These are phyloP conservation scores for Neostethus bicornis DNA, from an alignment of 2,797 vertebrate genomes.

Conservation along the genomic window DNA sequence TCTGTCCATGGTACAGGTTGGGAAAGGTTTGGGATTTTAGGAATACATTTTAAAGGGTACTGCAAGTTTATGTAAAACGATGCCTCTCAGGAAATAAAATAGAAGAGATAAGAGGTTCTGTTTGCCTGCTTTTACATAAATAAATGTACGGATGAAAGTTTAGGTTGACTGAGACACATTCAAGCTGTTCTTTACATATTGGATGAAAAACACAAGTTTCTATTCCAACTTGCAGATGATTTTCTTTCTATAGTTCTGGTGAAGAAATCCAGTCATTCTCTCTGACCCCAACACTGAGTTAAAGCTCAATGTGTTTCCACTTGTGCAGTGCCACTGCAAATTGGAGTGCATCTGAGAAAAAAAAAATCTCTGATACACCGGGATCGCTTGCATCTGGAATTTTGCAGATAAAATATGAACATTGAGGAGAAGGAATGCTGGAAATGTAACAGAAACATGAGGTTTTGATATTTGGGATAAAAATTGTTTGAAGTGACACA, in stretches of 20 bases:
- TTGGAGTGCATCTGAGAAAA: constrained; percentile 28
- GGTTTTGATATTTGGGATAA: constrained; percentile 66
- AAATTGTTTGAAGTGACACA: constrained; percentile 56
- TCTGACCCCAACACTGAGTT: constrained; percentile 35
- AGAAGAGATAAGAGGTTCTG: neutral
- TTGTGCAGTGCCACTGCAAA: constrained; percentile 42
- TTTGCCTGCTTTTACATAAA: neutral
- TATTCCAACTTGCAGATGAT: constrained; percentile 7
- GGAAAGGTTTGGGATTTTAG: neutral
- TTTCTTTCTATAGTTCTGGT: constrained; percentile 23
- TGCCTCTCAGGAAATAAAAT: neutral
- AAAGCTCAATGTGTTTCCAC: constrained; percentile 56
- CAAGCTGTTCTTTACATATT: neutral
- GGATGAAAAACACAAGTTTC: constrained; percentile 6
- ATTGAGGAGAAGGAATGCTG: constrained; percentile 44
- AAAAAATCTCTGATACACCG: constrained; percentile 12
- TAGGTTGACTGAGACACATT: neutral
- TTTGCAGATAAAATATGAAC: constrained; percentile 53
- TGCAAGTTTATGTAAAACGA: neutral
- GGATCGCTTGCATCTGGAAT: constrained; percentile 43
- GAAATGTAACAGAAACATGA: constrained; percentile 59
- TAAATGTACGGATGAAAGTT: neutral
- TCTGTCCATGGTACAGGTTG: neutral
- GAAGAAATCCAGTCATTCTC: constrained; percentile 55
- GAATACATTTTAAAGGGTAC: neutral